Conservation (phyloP, 2,888 invertebrate species). For the Hybos culiciformis region DNA sequence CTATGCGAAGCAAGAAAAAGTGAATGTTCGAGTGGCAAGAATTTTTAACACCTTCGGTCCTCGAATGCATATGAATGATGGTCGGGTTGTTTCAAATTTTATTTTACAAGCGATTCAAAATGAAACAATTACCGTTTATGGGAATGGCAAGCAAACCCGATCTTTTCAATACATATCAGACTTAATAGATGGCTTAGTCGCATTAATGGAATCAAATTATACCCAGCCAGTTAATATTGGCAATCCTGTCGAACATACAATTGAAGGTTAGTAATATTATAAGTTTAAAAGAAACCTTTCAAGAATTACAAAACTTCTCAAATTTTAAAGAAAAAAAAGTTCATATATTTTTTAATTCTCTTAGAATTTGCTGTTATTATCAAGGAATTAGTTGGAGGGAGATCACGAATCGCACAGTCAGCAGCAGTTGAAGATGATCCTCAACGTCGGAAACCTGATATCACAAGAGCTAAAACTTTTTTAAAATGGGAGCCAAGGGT, state of each 20-base stretch:
- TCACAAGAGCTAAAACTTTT: slow-evolving; percentile 68
- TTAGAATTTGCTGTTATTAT: slow-evolving; percentile 81
- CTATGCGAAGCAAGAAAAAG: slow-evolving; percentile 93
- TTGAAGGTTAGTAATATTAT: slow-evolving; percentile 50
- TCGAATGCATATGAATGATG: slow-evolving; percentile 97
- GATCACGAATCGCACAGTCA: slow-evolving; percentile 67
- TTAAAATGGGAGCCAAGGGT: slow-evolving; percentile 90
- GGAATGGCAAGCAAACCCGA: slow-evolving; percentile 78
- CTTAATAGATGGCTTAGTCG: slow-evolving; percentile 84
- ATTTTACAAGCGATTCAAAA: slow-evolving; percentile 92
- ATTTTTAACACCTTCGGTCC: slow-evolving; percentile 99
- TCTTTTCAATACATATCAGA: slow-evolving; percentile 98
- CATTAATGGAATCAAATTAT: slow-evolving; percentile 88
- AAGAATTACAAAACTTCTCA: not conserved
- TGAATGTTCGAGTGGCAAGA: slow-evolving; percentile 87
- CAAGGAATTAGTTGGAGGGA: slow-evolving; percentile 70
- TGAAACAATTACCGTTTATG: slow-evolving; percentile 87
- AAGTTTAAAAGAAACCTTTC: not conserved
- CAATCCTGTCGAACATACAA: slow-evolving; percentile 95
- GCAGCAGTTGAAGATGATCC: slow-evolving; percentile 94
- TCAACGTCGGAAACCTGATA: slow-evolving; percentile 85
- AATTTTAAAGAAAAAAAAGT: slow-evolving; percentile 2
- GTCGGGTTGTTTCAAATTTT: slow-evolving; percentile 96
- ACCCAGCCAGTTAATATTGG: slow-evolving; percentile 89
- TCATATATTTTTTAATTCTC: slow-evolving; percentile 19